Evolutionary conservation across 2,113 vertebrate genomes (phyloP), one percentile per base, ranked within the genome.

Genomic region (Neolamprologus devosi): DNA sequence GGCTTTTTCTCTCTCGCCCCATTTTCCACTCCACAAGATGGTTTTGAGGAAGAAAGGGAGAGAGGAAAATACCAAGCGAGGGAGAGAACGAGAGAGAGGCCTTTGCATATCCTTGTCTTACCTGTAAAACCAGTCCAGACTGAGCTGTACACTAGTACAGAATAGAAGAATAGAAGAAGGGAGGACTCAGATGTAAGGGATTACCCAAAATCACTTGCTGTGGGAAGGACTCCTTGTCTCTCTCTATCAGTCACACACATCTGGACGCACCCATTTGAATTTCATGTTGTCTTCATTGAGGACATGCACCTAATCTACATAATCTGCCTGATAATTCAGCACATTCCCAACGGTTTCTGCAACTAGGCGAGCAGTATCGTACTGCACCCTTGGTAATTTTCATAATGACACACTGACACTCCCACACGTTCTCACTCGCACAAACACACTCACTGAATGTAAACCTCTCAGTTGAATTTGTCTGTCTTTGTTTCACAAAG

Each of bases 41-140:
- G 13, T 9, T 33, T 14, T 8, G n/a, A 65, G 65, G 33, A 17
- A 28, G 12, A 26, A 53, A 84, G 49, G 51, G 68, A 57, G 4
- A 49, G 37, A 35, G 28, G 16, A 8, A 87, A 33, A 45, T 6
- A 55, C 13, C 35, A 14, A 82, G 57, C 11, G 4, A 78, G 63
- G 60, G 35, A 13, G 16, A 70, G 30, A 26, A 8, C 35, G 28
- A n/a, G 28, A 65, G 45, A 75, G 54, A 70, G 53, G 33, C 16
- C 33, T 85, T 83, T 75, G 30, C 87, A 14, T 42, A 51, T 86
- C 68, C 83, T 88, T 9, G 91, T 80, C 63, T 10, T 81, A 93
- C 92, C 90, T 88, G 95, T 95, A 51, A 47, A 95, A 95, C 93
- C 89, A 89, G 94, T 94, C 89, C 78, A 58, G 83, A 89, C 83